phyloP scores from a whole-genome alignment of 2,888 invertebrate genomes.

The Sarcophaga rosellei region DNA sequence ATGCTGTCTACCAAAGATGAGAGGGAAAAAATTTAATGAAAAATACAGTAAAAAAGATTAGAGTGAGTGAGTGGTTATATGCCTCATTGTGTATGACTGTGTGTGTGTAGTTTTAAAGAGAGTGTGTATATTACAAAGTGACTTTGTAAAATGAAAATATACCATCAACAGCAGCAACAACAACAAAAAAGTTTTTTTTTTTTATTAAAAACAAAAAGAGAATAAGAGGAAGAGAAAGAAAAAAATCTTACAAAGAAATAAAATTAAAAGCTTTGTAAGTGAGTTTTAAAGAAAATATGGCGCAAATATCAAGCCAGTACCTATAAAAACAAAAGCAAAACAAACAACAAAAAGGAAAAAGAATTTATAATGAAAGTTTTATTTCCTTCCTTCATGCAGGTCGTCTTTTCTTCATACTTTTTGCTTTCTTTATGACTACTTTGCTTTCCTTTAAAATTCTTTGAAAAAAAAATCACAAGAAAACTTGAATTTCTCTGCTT shows the following conservation, averaged over 20 bases:
- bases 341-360: conserved; percentile 41
- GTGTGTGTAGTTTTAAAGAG: conserved; percentile 34
- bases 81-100: conserved; percentile 17
- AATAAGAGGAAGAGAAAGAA: background rate
- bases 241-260: conserved; percentile 31
- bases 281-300: conserved; percentile 60
- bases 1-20: no score
- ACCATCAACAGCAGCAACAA: conserved; percentile 16
- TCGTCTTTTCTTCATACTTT: conserved; percentile 9
- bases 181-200: conserved; percentile 8
- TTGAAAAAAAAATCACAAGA: background rate
- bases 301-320: conserved; percentile 50
- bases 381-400: conserved; percentile 18
- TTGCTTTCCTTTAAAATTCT: conserved; percentile 19
- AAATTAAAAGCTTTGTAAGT: conserved; percentile 36
- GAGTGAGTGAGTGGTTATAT: no score
- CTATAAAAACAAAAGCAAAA: conserved; percentile 27
- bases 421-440: background rate
- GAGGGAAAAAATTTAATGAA: no score
- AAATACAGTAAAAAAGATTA: no score
- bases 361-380: conserved; percentile 68
- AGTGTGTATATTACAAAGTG: conserved; percentile 34
- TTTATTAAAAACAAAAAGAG: conserved; percentile 7
- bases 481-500: background rate
- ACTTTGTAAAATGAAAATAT: conserved; percentile 37